Conservation (phyloP, 2,888 invertebrate genomes). For the Hipparchia sbordonii region DNA sequence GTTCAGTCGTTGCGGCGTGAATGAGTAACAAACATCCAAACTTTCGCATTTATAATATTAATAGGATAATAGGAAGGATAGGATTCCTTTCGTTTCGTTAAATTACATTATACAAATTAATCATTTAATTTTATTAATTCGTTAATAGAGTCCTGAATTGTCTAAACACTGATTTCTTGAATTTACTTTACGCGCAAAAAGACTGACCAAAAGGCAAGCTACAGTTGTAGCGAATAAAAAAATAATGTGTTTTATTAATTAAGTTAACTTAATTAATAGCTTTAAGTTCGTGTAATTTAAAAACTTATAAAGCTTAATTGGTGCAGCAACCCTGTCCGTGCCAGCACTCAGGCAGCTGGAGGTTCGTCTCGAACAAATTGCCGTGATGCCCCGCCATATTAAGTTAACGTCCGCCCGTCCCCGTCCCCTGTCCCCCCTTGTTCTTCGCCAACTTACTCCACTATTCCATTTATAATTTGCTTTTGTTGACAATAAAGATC, state of each 20-base stretch:
- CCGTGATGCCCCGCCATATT: conserved; percentile 79
- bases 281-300: conserved; percentile 29
- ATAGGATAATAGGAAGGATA: too few relatives aligned
- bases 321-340: conserved; percentile 59
- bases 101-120: background rate
- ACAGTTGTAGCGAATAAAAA: too few relatives aligned
- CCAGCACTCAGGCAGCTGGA: conserved; percentile 67
- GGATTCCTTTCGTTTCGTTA: background rate
- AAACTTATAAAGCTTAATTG: conserved; percentile 35
- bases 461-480: conserved; percentile 57
- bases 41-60: too few relatives aligned
- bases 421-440: conserved; percentile 40
- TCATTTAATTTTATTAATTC: too few relatives aligned
- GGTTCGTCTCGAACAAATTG: conserved; percentile 80
- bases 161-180: too few relatives aligned
- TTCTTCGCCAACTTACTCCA: conserved; percentile 48
- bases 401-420: conserved; percentile 69
- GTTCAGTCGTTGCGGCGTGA: too few relatives aligned
- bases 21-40: too few relatives aligned
- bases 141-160: too few relatives aligned
- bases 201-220: too few relatives aligned
- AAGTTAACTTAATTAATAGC: conserved; percentile 6
- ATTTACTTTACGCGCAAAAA: too few relatives aligned
- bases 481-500: conserved; percentile 54
- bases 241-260: background rate